Conservation (phyloP, 1,140 invertebrate genomes). For the Drosophila biarmipes region DNA sequence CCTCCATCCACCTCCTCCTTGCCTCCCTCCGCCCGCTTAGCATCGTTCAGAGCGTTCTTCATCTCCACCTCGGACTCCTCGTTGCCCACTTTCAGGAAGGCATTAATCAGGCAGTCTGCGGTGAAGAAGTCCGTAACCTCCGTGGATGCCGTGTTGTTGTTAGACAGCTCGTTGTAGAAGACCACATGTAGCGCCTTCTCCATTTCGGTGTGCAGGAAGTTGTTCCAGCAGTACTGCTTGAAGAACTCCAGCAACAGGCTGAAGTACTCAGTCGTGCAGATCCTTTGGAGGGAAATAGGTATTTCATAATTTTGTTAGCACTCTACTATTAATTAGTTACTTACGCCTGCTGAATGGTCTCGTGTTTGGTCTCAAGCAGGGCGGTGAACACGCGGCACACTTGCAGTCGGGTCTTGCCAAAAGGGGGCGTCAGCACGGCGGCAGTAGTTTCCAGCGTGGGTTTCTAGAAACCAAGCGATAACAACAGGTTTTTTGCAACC, state of each 20-base stretch:
- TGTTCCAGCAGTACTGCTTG: constrained; percentile 94
- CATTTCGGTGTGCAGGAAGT: constrained; percentile 94
- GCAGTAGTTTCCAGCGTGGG: constrained; percentile 70
- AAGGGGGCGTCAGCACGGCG: constrained; percentile 87
- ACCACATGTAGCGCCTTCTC: constrained; percentile 90
- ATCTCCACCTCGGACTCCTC: constrained; percentile 46
- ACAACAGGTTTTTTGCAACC: not conserved
- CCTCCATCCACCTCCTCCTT: constrained; percentile 3
- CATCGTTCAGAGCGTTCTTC: constrained; percentile 56
- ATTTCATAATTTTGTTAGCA: too few species aligned
- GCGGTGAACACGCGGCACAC: constrained; percentile 90
- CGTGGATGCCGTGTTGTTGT: constrained; percentile 62
- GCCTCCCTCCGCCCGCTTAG: constrained; percentile 47
- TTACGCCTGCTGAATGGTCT: constrained; percentile 85
- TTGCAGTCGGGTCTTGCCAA: constrained; percentile 91
- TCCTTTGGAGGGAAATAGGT: constrained; percentile 34
- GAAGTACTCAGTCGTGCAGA: constrained; percentile 83
- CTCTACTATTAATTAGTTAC: constrained; percentile 1
- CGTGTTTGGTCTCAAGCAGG: constrained; percentile 88
- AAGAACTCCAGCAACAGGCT: constrained; percentile 90
- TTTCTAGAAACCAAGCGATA: constrained; percentile 53
- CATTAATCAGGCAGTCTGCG: constrained; percentile 44
- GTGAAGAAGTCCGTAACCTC: constrained; percentile 53
- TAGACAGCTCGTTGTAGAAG: constrained; percentile 84
- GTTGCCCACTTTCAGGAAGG: constrained; percentile 38